Base-by-base conservation (phyloP, 2,797 vertebrate species). In the Varecia variegata region DNA sequence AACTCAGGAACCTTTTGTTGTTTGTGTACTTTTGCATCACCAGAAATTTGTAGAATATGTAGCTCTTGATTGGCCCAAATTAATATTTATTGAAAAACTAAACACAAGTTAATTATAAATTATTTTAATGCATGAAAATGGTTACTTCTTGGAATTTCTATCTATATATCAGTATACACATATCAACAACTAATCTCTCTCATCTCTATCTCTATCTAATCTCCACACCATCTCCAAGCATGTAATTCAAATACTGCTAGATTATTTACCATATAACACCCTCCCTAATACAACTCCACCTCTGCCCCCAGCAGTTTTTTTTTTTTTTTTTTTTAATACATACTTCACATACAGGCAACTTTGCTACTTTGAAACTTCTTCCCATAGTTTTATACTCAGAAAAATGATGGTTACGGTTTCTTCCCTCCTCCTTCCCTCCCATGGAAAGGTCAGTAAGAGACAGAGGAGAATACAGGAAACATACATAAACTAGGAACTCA, bases 31-130 rank as follows among this genome's bases (percentile, higher is more conserved):
- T 65, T 65, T 74, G 15, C 1, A 2, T 82, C 27, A 30, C 32
- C 35, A 84, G 20, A 96, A 74, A 25, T 32, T 40, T 25, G 8
- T 47, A 90, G 14, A 82, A 20, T n/a, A 65, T 62, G 10, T 81
- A 68, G n/a, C 13, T 81, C 21, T 52, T 67, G 86, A 47, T 18
- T 70, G 21, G 0, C 14, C 2, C 88, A n/a, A 50, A 54, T 35
- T 73, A 68, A 23, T 93, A 60, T 43, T 81, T 70, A 40, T 7
- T 35, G 27, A 71, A 84, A 45, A 93, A 52, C 58, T 74, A 84
- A 60, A 76, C 58, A 74, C 2, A 73, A 62, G 21, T 43, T 80
- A 76, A 65, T 90, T 89, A 73, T 62, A 90, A 80, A 87, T 90
- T 52, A 77, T 43, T 70, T 54, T 58, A 92, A 74, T 43, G 7